Evolutionary conservation across 2,113 vertebrate genomes (phyloP), one percentile per base, ranked within the genome.

Genomic region (Micronycteris hirsuta): DNA sequence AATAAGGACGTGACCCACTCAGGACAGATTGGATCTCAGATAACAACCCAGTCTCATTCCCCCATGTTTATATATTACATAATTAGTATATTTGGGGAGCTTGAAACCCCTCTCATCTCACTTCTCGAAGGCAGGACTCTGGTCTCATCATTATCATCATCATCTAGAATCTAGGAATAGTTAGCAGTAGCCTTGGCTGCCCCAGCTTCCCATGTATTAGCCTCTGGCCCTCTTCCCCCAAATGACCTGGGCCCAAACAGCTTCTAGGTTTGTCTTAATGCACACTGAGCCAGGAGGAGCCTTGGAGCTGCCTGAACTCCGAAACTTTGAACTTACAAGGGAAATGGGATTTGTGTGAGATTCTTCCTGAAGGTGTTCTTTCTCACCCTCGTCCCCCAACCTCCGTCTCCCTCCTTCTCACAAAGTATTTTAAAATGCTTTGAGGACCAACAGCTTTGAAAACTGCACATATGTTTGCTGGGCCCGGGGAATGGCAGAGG

Each of bases 391-490:
- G 20, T 12, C 5, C 12, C 5, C 3, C 3, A 9, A 2, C 33
- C 12, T 12, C 26, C 49, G 78, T 58, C 77, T 56, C 36, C 36
- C 33, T 70, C 31, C 87, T 73, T 58, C 81, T 65, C 26, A 22
- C 24, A 41, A 70, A 80, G 58, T 31, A 31, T 49, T 82, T 96
- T 94, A 93, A 95, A 97, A 92, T 74, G 38, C 84, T 93, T 68
- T 49, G 41, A 94, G 97, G 95, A 95, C 47, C 56, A 82, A 92
- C 84, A 70, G 83, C 52, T 97, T 96, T 77, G 68, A 94, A 96
- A 97, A 95, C 38, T 61, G 63, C 89, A 54, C 90, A 63, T 87
- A 85, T 83, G 81, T 97, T 93, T 94, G 76, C 96, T 96, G 97
- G 89, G 88, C 93, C 80, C 0, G 0, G 70, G 94, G 63, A 92